Conservation (phyloP, 2,888 invertebrate genomes). For the Hybos culiciformis region DNA sequence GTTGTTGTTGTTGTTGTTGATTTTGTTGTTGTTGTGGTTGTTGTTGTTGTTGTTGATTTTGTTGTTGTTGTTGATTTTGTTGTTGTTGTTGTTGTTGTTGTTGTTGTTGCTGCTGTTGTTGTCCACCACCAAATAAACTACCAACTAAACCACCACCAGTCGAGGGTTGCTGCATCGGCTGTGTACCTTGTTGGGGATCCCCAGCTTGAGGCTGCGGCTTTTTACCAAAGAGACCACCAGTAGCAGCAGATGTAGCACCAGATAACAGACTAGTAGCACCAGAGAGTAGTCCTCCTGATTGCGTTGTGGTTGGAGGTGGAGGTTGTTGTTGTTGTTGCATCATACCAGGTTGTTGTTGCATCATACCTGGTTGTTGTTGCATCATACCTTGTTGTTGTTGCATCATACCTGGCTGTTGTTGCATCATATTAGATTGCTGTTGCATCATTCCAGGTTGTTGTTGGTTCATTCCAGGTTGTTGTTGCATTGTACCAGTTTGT, state of each 20-base stretch:
- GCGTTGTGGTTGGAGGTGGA: constrained; percentile 29
- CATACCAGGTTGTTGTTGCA: constrained; percentile 18
- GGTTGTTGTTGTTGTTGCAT: constrained; percentile 28
- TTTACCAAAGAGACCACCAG: constrained; percentile 36
- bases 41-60: constrained; percentile 22
- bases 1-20: constrained; percentile 20
- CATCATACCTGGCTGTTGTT: constrained; percentile 14
- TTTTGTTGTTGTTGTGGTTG: constrained; percentile 32
- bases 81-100: constrained; percentile 27
- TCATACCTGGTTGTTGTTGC: constrained; percentile 27
- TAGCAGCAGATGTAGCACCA: constrained; percentile 37
- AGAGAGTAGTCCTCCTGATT: constrained; percentile 33
- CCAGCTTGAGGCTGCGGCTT: constrained; percentile 37
- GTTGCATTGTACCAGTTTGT: constrained; percentile 16
- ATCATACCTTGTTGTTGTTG: constrained; percentile 26
- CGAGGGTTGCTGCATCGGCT: constrained; percentile 21
- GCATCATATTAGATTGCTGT: too few relatives aligned
- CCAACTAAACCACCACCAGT: constrained; percentile 24
- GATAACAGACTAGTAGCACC: constrained; percentile 36
- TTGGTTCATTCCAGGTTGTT: constrained; percentile 13
- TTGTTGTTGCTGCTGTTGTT: constrained; percentile 31
- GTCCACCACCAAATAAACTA: constrained; percentile 21
- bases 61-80: too few relatives aligned
- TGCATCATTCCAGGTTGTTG: constrained; percentile 26
- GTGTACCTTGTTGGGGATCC: constrained; percentile 25